phyloP scores from a whole-genome alignment of 2,888 invertebrate genomes.

The Macrophya alboannulata region DNA sequence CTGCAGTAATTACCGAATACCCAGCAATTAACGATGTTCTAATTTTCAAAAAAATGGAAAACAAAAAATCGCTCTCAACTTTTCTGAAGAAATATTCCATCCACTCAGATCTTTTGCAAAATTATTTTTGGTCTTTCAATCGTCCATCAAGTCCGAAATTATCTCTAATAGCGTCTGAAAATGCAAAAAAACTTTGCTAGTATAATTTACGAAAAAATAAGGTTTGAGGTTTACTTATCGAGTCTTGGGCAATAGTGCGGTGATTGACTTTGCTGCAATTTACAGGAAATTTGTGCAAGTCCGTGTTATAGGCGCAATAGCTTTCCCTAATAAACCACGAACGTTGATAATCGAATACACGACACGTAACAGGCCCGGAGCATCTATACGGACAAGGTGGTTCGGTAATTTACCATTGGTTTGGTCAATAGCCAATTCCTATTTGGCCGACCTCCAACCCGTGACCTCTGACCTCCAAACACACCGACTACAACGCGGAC shows the following conservation, averaged over 20 bases:
- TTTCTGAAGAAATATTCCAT: not conserved
- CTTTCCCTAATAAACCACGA: conserved; percentile 73
- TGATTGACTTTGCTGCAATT: conserved; percentile 19
- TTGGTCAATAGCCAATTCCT: conserved; percentile 79
- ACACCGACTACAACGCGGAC: conserved; percentile 34
- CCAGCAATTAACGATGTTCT: not conserved
- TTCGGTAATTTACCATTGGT: conserved; percentile 77
- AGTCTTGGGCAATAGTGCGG: not conserved
- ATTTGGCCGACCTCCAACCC: conserved; percentile 76
- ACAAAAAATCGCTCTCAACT: not conserved
- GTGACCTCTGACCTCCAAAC: conserved; percentile 38
- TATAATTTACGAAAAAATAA: too few relatives aligned
- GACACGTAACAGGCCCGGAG: conserved; percentile 75
- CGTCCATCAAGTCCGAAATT: too few relatives aligned
- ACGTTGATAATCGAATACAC: conserved; percentile 76
- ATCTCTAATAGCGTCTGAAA: too few relatives aligned
- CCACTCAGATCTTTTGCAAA: not conserved
- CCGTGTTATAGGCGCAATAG: conserved; percentile 51
- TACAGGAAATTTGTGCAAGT: conserved; percentile 33
- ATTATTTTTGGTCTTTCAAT: too few relatives aligned
- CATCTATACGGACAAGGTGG: conserved; percentile 67
- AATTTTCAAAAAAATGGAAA: not conserved
- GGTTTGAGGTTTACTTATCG: not conserved
- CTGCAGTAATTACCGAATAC: not conserved
- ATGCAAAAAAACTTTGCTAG: too few relatives aligned